These are phyloP conservation scores for Diphyllodes magnificus DNA, from an alignment of 2,113 vertebrate genomes.

Conservation along the genomic window DNA sequence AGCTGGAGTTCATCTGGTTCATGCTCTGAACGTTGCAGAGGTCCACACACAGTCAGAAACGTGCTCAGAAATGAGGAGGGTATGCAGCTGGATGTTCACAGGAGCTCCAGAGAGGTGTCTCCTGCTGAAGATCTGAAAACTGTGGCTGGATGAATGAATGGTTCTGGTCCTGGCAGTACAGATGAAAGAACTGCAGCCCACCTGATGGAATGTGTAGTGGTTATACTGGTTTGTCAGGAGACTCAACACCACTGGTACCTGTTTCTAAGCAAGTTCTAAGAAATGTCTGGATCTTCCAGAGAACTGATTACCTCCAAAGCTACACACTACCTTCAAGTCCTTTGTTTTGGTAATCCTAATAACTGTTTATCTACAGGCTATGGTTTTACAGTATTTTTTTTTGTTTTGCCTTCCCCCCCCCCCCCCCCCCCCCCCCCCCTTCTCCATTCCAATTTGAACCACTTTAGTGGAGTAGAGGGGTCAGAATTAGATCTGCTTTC, in stretches of 20 bases:
- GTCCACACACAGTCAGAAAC: not conserved
- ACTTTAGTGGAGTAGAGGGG: not conserved
- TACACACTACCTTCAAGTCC: not conserved
- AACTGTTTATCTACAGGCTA: not conserved
- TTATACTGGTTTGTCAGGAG: not conserved
- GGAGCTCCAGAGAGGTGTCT: not conserved
- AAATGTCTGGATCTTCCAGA: not conserved
- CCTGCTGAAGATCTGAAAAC: not conserved
- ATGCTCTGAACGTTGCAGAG: not conserved
- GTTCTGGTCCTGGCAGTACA: not conserved
- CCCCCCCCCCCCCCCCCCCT: not conserved
- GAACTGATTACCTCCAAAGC: not conserved
- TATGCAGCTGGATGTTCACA: not conserved
- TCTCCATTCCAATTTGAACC: not conserved
- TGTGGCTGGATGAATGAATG: fast-evolving
- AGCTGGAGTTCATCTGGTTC: not conserved
- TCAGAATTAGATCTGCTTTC: not conserved
- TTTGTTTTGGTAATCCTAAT: not conserved
- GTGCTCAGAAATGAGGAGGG: not conserved
- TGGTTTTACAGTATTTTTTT: not conserved
- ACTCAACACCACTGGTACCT: not conserved
- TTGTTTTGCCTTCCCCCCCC: not conserved
- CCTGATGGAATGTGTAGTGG: not conserved
- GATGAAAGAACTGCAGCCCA: not conserved
- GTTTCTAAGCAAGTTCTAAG: not conserved